A percentile compares a stretch with the other conserved stretches of the same genome.
Evolutionary conservation across 2,797 vertebrate genomes (phyloP).

Genomic region (Enoplosus armatus): DNA sequence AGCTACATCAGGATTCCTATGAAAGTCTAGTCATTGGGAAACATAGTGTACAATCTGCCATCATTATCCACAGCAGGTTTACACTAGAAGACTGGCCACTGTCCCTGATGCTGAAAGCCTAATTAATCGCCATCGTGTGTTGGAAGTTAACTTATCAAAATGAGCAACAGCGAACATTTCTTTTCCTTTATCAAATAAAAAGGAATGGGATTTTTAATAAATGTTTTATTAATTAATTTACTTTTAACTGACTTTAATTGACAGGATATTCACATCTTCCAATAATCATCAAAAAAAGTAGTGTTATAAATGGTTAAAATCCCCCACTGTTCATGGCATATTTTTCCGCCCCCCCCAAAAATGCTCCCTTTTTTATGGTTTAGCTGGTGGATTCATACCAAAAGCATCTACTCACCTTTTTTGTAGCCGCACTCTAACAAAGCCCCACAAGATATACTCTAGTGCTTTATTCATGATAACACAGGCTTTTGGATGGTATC

Average conservation of each 20-base stretch:
- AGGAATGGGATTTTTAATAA: too few species aligned
- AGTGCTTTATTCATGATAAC: conserved; percentile 49
- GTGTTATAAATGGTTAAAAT: too few species aligned
- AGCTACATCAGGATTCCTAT: not conserved
- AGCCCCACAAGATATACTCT: not conserved
- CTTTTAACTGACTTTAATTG: too few species aligned
- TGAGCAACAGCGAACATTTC: too few species aligned
- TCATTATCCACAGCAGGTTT: not conserved
- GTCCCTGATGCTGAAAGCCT: not conserved
- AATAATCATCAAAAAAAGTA: not conserved
- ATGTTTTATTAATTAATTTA: not conserved
- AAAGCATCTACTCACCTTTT: not conserved
- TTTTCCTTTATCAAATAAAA: not conserved
- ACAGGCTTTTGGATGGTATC: conserved; percentile 43
- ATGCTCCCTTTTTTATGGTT: not conserved
- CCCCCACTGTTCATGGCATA: too few species aligned
- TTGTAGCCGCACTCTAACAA: not conserved
- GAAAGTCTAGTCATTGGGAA: not conserved
- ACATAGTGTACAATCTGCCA: too few species aligned
- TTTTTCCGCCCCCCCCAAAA: too few species aligned
- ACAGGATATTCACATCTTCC: not conserved
- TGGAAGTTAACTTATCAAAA: not conserved
- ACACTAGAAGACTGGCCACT: not conserved
- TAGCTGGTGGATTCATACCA: not conserved
- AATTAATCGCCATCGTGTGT: not conserved